Evolutionary conservation across 2,797 vertebrate genomes (phyloP), one percentile per base, ranked within the genome.

Genomic region (Enteromius unitaeniatus): DNA sequence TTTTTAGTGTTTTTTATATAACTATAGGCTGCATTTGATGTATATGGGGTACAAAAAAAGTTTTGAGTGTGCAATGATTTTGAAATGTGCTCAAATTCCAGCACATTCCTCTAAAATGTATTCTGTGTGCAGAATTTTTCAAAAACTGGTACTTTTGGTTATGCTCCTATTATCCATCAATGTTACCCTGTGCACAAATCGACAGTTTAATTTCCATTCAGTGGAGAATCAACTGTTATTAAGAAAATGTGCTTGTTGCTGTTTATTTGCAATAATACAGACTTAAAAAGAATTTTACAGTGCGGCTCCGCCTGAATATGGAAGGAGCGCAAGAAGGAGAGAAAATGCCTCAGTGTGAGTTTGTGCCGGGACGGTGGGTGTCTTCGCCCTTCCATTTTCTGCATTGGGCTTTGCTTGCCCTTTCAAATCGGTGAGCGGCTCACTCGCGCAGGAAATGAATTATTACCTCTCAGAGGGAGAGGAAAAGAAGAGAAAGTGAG

Each of bases 341-440:
- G 28, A 77, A n/a, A 79, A 73, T 34, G 45, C 67, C 42, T 78
- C 47, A 69, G 70, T 70, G 47, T 84, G 76, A 75, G 72, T 73
- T 79, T 47, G 84, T 74, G 53, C 62, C 8, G 64, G 64, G 81
- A 85, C 47, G 51, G 70, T 53, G 55, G 62, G 72, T 79, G 69
- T 84, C 69, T 80, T 81, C 49, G 15, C 81, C 80, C 84, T 85
- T 84, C 82, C 67, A 80, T 85, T 80, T 87, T 86, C 75, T 9
- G 28, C 37, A 49, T 79, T 77, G 69, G 81, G 68, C 84, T 81
- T 40, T 49, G 77, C 84, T 85, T 88, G 83, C 83, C 85, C 86
- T 88, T 89, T 90, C 81, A 83, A 88, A 85, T 86, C 86, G 83
- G 81, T 78, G 85, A 84, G 84, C 84, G 78, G 85, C 87, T 87